Conservation (phyloP, 2,888 invertebrate species). For the Carabus problematicus region DNA sequence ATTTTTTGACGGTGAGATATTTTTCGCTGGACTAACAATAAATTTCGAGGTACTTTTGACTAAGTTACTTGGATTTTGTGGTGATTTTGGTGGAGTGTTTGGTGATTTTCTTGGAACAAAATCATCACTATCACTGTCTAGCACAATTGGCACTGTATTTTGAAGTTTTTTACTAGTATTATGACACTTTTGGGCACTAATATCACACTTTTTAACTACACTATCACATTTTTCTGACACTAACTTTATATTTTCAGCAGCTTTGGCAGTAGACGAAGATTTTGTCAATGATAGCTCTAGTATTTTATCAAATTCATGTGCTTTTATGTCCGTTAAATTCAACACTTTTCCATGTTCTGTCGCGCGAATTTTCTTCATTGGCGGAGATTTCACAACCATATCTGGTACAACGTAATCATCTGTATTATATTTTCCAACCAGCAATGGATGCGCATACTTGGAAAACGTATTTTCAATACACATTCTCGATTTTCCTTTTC, state of each 20-base stretch:
- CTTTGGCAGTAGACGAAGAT: too few relatives aligned
- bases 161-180: too few relatives aligned
- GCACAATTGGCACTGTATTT: not conserved
- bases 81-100: conserved; percentile 3
- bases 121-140: not conserved
- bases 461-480: conserved; percentile 19
- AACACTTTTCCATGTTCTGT: not conserved
- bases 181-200: too few relatives aligned
- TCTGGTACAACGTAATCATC: conserved; percentile 13
- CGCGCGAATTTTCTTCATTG: not conserved
- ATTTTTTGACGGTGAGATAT: conserved; percentile 25
- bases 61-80: not conserved
- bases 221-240: too few relatives aligned
- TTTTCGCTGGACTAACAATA: conserved; percentile 19
- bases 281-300: not conserved
- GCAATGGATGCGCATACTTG: not conserved
- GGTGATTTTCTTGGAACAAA: not conserved
- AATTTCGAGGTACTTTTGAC: conserved; percentile 24
- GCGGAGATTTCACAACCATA: conserved; percentile 17
- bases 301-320: not conserved
- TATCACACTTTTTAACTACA: too few relatives aligned
- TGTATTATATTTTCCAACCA: conserved; percentile 3
- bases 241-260: too few relatives aligned
- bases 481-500: conserved; percentile 15
- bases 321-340: conserved; percentile 5